phyloP scores from a whole-genome alignment of 2,888 invertebrate species.

The Stenurella melanura region DNA sequence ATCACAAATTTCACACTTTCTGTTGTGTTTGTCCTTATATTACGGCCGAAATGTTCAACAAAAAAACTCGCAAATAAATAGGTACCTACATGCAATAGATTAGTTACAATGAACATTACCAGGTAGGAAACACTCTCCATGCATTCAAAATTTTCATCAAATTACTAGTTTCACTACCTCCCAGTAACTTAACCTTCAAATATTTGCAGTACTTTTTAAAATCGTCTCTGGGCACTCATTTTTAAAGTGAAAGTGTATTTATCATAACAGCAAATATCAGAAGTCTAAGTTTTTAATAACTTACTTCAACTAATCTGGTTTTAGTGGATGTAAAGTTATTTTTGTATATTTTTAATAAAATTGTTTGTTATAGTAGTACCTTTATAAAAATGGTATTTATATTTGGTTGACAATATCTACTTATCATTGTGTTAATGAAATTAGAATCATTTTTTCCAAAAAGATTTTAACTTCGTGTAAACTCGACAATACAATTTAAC shows the following conservation, averaged over 20 bases:
- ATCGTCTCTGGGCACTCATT: background rate
- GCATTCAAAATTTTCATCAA: constrained; percentile 4
- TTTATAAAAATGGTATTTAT: background rate
- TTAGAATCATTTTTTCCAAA: constrained; percentile 22
- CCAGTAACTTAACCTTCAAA: background rate
- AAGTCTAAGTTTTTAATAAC: background rate
- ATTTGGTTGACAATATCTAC: background rate
- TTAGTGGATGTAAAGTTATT: constrained; percentile 19
- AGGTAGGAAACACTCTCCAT: constrained; percentile 10
- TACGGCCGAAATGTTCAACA: constrained; percentile 39
- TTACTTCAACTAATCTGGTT: background rate
- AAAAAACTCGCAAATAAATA: constrained; percentile 39
- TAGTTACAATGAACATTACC: constrained; percentile 29
- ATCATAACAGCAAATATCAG: constrained; percentile 11
- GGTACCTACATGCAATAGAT: constrained; percentile 35
- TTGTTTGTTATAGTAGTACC: background rate
- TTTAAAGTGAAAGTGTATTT: background rate
- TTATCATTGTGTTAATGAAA: background rate
- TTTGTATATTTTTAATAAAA: background rate
- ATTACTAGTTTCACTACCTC: constrained; percentile 3
- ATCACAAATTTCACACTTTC: constrained; percentile 64
- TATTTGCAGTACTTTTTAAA: background rate
- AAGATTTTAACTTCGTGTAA: constrained; percentile 18
- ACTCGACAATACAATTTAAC: constrained; percentile 13
- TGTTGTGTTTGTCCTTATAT: constrained; percentile 42